These are phyloP conservation scores for Dendrolimus houi DNA, from an alignment of 2,888 invertebrate genomes.

Conservation along the genomic window DNA sequence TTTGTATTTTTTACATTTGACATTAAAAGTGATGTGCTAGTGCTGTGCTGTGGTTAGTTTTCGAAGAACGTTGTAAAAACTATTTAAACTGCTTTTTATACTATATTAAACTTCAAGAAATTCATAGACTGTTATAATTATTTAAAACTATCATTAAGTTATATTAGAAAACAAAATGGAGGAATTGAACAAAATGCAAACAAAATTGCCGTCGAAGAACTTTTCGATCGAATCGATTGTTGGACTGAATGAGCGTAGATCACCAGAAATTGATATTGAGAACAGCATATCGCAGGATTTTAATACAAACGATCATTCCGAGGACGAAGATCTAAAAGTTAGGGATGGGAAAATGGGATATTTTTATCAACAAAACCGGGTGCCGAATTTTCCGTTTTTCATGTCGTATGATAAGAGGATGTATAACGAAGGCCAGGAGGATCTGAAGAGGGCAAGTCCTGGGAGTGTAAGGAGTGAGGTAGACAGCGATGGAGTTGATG, in stretches of 20 bases:
- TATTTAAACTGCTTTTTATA: background rate
- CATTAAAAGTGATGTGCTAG: background rate
- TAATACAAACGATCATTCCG: constrained; percentile 38
- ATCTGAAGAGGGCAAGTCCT: constrained; percentile 59
- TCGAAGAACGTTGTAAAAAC: background rate
- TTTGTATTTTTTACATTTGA: background rate
- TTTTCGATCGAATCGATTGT: constrained; percentile 81
- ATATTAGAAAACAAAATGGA: constrained; percentile 37
- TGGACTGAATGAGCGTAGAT: constrained; percentile 50
- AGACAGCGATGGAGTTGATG: constrained; percentile 65
- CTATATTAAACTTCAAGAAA: background rate
- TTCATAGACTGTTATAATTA: background rate
- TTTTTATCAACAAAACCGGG: constrained; percentile 60
- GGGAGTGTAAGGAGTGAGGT: constrained; percentile 63
- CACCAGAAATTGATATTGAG: constrained; percentile 68
- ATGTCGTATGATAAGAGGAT: constrained; percentile 65
- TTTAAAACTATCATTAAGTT: background rate
- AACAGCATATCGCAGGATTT: constrained; percentile 58
- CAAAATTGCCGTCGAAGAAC: constrained; percentile 74
- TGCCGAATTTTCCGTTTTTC: constrained; percentile 66
- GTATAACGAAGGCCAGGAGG: constrained; percentile 44
- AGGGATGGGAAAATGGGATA: constrained; percentile 60
- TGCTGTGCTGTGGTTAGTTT: background rate
- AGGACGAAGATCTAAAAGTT: constrained; percentile 56
- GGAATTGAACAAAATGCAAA: constrained; percentile 58